Evolutionary conservation across 2,113 vertebrate genomes (phyloP).

Genomic region (Callopanchax toddi): DNA sequence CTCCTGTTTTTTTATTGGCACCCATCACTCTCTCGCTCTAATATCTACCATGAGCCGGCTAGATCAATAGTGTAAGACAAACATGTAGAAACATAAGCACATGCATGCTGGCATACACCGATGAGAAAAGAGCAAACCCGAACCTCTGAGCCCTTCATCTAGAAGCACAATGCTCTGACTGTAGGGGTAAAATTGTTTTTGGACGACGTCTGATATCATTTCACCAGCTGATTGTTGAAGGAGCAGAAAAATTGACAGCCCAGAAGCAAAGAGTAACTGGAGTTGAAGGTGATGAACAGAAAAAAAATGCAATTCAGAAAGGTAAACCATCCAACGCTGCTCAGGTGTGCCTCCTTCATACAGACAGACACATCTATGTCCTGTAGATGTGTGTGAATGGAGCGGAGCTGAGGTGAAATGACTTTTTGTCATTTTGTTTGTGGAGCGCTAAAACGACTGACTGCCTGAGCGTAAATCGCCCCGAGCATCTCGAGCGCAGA

Average conservation of each 20-base stretch:
- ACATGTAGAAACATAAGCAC: constrained; percentile 48
- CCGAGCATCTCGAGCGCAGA: constrained; percentile 17
- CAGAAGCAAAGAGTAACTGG: not conserved
- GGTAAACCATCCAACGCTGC: constrained; percentile 28
- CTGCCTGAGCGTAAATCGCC: constrained; percentile 46
- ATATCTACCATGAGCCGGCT: constrained; percentile 49
- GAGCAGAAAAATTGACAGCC: constrained; percentile 9
- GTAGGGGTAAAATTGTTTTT: constrained; percentile 12
- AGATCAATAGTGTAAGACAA: constrained; percentile 65
- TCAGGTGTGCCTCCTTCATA: constrained; percentile 25
- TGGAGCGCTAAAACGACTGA: constrained; percentile 51
- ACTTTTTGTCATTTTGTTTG: constrained; percentile 71
- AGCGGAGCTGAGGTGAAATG: constrained; percentile 70
- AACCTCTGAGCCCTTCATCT: constrained; percentile 6
- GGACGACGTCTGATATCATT: constrained; percentile 16
- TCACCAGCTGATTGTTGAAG: constrained; percentile 15
- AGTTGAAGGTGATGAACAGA: constrained; percentile 10
- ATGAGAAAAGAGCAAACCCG: constrained; percentile 9
- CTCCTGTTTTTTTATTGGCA: constrained; percentile 39
- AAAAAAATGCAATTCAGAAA: constrained; percentile 6
- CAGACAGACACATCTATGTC: constrained; percentile 25
- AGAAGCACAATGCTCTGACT: constrained; percentile 23
- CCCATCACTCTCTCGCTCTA: constrained; percentile 58
- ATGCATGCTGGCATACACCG: constrained; percentile 20
- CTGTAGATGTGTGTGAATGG: constrained; percentile 55